Base-by-base conservation (phyloP, 2,113 vertebrate species). In the Scytalopus superciliaris region DNA sequence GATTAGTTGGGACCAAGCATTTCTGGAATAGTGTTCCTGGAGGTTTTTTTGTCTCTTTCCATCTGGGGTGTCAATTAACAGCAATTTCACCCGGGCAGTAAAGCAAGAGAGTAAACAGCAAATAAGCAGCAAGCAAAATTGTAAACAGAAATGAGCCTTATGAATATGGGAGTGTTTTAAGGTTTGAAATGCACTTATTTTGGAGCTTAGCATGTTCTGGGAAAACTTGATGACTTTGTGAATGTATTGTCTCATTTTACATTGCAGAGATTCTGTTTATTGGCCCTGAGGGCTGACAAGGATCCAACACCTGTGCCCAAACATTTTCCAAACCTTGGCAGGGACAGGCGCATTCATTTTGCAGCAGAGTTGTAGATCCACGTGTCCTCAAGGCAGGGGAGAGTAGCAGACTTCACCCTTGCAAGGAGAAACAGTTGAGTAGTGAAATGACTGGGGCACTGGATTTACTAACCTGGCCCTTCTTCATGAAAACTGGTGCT, bases 101-200 rank as follows among this genome's bases (percentile, higher is more conserved):
- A 97, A 95, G 75, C 57, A 96, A 77, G 60, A 87, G 75, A 96
- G 89, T 80, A 96, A 96, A 95, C 90, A 97, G 95, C 97, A 97
- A 97, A 98, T 96, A 98, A 97, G 45, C 95, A 96, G 62, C 33
- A 47, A 96, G 67, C 85, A 95, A 97, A 97, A 97, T 98, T 97
- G 97, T 96, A 97, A 95, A 23, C 96, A 86, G 88, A 96, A 97
- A 97, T 89, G 94, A 97, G 73, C 82, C 28, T 80, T 96, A 93
- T 95, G 95, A 97, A 96, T 97, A 93, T 1, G 16, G 79, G 90
- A 59, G 50, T 42, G 60, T 86, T 93, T 74, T 10, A 92, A 84
- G 63, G 62, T 69, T 94, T 94, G 90, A 97, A 97, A 95, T 89
- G 69, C 92, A 89, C 97, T 97, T 97, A 91, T 97, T 97, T 94